A percentile compares a stretch with the other conserved stretches of the same genome.
Evolutionary conservation across 1,140 invertebrate species (phyloP).

Genomic region (Pseudachorutes palmiensis): DNA sequence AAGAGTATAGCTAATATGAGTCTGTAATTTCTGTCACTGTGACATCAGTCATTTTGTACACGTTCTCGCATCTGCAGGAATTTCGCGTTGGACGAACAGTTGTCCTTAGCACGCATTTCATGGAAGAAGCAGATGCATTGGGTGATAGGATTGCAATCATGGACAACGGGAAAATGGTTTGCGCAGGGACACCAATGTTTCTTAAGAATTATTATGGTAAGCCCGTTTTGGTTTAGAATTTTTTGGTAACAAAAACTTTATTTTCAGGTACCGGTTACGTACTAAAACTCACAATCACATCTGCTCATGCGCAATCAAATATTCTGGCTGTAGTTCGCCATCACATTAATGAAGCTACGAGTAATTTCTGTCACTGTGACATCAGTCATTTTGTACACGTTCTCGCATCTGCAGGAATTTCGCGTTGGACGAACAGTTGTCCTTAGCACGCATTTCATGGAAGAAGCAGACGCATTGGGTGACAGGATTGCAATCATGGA

Average conservation of each 20-base stretch:
- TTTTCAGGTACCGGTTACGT: slow-evolving; percentile 17
- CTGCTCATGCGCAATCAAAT: no score
- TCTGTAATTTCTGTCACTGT: no score
- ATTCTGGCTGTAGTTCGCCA: no score
- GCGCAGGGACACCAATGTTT: slow-evolving; percentile 74
- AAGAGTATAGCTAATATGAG: no score
- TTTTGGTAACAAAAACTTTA: no score
- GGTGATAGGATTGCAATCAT: slow-evolving; percentile 72
- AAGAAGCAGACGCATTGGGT: slow-evolving; percentile 51
- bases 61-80: not conserved
- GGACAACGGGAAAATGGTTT: slow-evolving; percentile 60
- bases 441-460: slow-evolving; percentile 55
- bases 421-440: slow-evolving; percentile 49
- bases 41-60: no score
- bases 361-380: no score
- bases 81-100: slow-evolving; percentile 48
- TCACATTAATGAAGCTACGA: no score
- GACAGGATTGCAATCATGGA: slow-evolving; percentile 70
- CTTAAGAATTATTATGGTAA: slow-evolving; percentile 76
- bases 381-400: no score
- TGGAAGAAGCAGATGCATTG: slow-evolving; percentile 53
- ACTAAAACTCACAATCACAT: slow-evolving; percentile 15
- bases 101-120: slow-evolving; percentile 53
- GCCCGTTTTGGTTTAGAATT: not conserved
- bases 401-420: slow-evolving; percentile 11